Base-by-base conservation (phyloP, 2,888 invertebrate genomes). In the Branchipolynoe longqiensis region DNA sequence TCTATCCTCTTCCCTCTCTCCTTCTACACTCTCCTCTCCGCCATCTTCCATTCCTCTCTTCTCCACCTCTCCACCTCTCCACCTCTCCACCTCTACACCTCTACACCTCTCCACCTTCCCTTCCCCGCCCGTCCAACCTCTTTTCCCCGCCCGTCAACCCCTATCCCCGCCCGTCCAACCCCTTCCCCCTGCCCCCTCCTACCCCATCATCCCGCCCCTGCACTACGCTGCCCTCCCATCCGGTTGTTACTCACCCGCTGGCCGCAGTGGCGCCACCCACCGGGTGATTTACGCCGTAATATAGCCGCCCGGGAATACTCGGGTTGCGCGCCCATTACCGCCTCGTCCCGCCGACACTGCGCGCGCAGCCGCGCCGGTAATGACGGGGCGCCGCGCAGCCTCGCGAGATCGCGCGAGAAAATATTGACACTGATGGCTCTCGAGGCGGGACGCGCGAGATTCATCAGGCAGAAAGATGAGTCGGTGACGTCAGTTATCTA, bases 241-340 rank as follows among this genome's bases (percentile, higher is more conserved):
- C 58, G 18, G 58, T n/a, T 18, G 58, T 58, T 58, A 58, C 31
- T 4, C 62, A n/a, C 48, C 18, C 48, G 48, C 48, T 18, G 62
- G 6, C 12, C 62, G 3, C 8, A 62, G 62, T 31, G 33, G 62
- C 6, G 8, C 31, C 62, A 62, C 31, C 62, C 62, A 62, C 31
- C 62, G 8, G 28, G 62, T 62, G 12, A 62, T 62, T 62, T 62
- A 33, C 33, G 62, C 62, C 6, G 62, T 62, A 62, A 62, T 62
- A 62, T 25, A 62, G 28, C 62, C 62, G 33, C 62, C 31, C 62
- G 62, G 62, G 62, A 62, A 8, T 62, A 31, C 62, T 62, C 62
- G 33, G 62, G 33, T 62, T 4, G 62, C 25, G n/a, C 58, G 58
- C n/a, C n/a, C 58, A 58, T 58, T 58, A 58, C 14, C 58, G n/a